Base-by-base conservation (phyloP, 2,797 vertebrate species). In the Anableps anableps region DNA sequence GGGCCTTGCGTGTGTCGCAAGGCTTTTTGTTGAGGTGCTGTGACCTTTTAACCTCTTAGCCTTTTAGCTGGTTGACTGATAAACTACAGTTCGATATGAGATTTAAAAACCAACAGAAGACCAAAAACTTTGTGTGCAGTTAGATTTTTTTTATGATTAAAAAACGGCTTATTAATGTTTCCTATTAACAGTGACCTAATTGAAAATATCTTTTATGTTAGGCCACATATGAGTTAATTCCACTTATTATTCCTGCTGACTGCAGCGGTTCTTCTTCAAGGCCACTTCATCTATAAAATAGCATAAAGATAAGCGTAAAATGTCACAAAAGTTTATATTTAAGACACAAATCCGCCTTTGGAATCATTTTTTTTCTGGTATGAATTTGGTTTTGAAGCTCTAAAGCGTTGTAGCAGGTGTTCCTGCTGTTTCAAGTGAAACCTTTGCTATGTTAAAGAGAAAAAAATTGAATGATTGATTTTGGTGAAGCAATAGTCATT, bases 201-300 rank as follows among this genome's bases (percentile, higher is more conserved):
- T n/a, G 29, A 29, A 36, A 73, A 38, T 36, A 51, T 3, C 13
- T 19, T 58, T 29, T 51, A 41, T 53, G 1, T n/a, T 38, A 4
- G 23, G 23, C 6, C 17, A 74, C 4, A 70, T 19, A 51, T 68
- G 34, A 70, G 62, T 53, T 76, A 16, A 48, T 50, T 8, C 34
- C 31, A 5, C 1, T 26, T 16, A 8, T 55, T 17, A 47, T 53
- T 19, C 51, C 26, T n/a, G 41, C 26, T 73, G 31, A 38, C 34
- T 47, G 41, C 21, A 45, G 72, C 41, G 66, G 31, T 29, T 64
- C 16, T 29, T 41, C 64, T 82, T 75, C 31, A 76, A 79, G 55
- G 68, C 0, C 14, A 4, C 31, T 76, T 72, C 62, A 29, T 64
- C 41, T 80, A 17, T 11, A 29, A 38, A 38, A 19, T 16, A 3